Evolutionary conservation across 2,797 vertebrate genomes (phyloP), one percentile per base, ranked within the genome.

Genomic region (Chelmon rostratus): DNA sequence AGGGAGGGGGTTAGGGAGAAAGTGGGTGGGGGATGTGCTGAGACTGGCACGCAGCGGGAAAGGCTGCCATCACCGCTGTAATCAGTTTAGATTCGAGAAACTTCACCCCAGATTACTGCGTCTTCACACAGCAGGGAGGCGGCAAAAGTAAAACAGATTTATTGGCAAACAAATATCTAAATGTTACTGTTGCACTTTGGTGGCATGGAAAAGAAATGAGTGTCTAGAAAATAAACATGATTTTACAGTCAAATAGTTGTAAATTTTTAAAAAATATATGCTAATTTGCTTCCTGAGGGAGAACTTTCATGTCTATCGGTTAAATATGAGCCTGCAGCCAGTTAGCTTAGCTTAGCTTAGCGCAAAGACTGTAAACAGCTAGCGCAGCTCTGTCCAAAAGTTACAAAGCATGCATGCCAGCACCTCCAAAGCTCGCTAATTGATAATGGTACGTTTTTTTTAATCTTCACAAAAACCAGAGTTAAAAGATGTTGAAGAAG

Each of bases 1-100:
- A 78, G 56, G 61, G 49, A 59, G 71, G 68, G 50, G 52, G 66
- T 63, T 61, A 61, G 76, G 75, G 47, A 37, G 46, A 42, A 73
- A 68, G 68, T 71, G 83, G 72, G 68, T 61, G 78, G 72, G 83
- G 86, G 85, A 52, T 79, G 81, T 70, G 75, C 75, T 80, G 81
- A 78, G 84, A 86, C 70, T 88, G 81, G 78, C 78, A 78, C 83
- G 61, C 84, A 82, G 81, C 6, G 47, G 68, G 82, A 78, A 87
- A 81, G 23, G 62, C 81, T 90, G 82, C 73, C 72, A 83, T 87
- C 84, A 57, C 69, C 79, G 65, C 81, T 88, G 82, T 88, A 88
- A 93, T 92, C 91, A 91, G 86, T 87, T 91, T 54, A 87, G 79
- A 92, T 92, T 65, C 85, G 68, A 78, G 49, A 73, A 80, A 87